Base-by-base conservation (phyloP, 2,797 vertebrate species). In the Malacoctenus gilli region DNA sequence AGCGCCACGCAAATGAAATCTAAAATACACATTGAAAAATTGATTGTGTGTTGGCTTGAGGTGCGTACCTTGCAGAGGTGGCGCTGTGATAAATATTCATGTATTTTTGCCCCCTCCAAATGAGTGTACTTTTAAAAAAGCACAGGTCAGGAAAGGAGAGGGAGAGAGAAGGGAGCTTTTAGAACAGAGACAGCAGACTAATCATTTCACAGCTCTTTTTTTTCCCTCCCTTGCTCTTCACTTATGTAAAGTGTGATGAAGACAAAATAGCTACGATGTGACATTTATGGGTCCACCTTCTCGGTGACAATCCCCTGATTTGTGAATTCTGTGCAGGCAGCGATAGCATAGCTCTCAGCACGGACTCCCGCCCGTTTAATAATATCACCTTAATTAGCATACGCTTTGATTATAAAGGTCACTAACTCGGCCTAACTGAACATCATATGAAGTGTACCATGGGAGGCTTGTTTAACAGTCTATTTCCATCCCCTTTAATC, bases 381-480 rank as follows among this genome's bases (percentile, higher is more conserved):
- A 85, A 85, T 83, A 85, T 82, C 75, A 68, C 68, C 41, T 60
- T 80, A 86, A 89, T 89, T 89, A 88, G 75, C 83, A 85, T 85
- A 83, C 80, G 77, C 80, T 89, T 86, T 89, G 80, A 89, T 88
- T 85, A 85, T 86, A 86, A 89, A 89, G 85, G 85, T 89, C 85
- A 90, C 67, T 73, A 65, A 69, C 77, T 81, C 49, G 34, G 79
- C 64, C 75, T 85, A 65, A 82, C 67, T 8, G 78, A 87, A 77
- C 63, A 73, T 67, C 68, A 62, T 58, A 59, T 83, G 74, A 69
- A 76, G 60, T 75, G 74, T 59, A 78, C 58, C 82, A 70, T 60
- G 70, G 72, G 71, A 85, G 49, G 67, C 59, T 77, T 79, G 76
- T 85, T 89, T 80, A 84, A 87, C 77, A 83, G 65, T 77, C 62